Evolutionary conservation across 2,888 invertebrate species (phyloP).

Genomic region (Laspeyria flexula): DNA sequence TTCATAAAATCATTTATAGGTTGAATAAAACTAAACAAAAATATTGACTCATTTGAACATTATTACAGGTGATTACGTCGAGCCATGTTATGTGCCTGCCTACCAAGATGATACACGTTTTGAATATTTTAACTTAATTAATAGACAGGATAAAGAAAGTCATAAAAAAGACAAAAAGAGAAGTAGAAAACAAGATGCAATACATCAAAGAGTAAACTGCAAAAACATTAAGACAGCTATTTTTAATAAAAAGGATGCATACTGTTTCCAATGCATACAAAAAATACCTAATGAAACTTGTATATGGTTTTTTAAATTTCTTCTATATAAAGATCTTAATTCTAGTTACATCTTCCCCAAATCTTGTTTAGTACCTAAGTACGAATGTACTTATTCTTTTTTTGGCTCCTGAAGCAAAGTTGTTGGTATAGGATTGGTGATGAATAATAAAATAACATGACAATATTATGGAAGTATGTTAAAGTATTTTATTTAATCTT

Average conservation of each 20-base stretch:
- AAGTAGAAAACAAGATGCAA: too few relatives aligned
- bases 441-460: too few relatives aligned
- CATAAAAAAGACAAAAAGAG: not conserved
- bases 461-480: too few relatives aligned
- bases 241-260: slow-evolving; percentile 51
- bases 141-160: not conserved
- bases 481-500: too few relatives aligned
- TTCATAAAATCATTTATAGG: too few relatives aligned
- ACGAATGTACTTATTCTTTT: not conserved
- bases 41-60: too few relatives aligned
- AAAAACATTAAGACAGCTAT: slow-evolving; percentile 7
- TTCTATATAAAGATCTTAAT: slow-evolving; percentile 54
- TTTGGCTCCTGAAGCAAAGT: too few relatives aligned
- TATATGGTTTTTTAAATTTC: slow-evolving; percentile 60
- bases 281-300: slow-evolving; percentile 44
- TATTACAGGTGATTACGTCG: slow-evolving; percentile 53
- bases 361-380: slow-evolving; percentile 32
- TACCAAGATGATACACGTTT: slow-evolving; percentile 60
- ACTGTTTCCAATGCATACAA: slow-evolving; percentile 55
- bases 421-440: too few relatives aligned
- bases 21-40: too few relatives aligned
- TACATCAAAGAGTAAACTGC: not conserved
- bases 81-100: slow-evolving; percentile 52
- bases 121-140: slow-evolving; percentile 15
- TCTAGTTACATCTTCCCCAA: slow-evolving; percentile 56